These are phyloP conservation scores for Maniola hyperantus DNA, from an alignment of 2,888 invertebrate species.

Conservation along the genomic window DNA sequence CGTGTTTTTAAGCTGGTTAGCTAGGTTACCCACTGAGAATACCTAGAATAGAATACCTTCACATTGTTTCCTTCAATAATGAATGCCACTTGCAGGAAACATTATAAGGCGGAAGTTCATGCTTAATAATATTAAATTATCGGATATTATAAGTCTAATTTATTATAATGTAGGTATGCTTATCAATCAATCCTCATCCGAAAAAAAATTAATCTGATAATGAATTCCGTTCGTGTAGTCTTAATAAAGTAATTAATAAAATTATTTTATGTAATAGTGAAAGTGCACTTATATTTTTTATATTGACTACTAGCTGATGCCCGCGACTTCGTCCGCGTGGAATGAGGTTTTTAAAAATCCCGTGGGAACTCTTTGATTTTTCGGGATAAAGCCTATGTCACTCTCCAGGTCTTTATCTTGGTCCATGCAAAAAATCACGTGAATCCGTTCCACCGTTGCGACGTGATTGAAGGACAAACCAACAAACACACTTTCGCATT, in stretches of 20 bases:
- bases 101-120: background rate
- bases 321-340: too few species aligned
- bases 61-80: background rate
- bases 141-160: background rate
- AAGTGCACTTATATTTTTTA: constrained; percentile 2
- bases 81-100: background rate
- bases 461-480: too few species aligned
- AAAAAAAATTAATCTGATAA: background rate
- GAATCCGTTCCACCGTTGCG: too few species aligned
- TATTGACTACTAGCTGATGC: too few species aligned
- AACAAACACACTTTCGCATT: too few species aligned
- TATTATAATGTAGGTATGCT: background rate
- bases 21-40: background rate
- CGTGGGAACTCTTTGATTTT: too few species aligned
- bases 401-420: too few species aligned
- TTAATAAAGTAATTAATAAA: too few species aligned
- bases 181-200: constrained; percentile 6
- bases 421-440: too few species aligned
- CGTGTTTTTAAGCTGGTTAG: too few species aligned
- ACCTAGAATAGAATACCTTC: background rate
- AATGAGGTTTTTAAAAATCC: too few species aligned
- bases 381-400: too few species aligned
- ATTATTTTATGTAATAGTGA: constrained; percentile 16
- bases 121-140: background rate
- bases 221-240: background rate